Percentiles rank a stretch among this genome's conserved stretches.
Evolutionary conservation across 23 tunicate genomes (phyloP).

Genomic region (Diplosoma virens): DNA sequence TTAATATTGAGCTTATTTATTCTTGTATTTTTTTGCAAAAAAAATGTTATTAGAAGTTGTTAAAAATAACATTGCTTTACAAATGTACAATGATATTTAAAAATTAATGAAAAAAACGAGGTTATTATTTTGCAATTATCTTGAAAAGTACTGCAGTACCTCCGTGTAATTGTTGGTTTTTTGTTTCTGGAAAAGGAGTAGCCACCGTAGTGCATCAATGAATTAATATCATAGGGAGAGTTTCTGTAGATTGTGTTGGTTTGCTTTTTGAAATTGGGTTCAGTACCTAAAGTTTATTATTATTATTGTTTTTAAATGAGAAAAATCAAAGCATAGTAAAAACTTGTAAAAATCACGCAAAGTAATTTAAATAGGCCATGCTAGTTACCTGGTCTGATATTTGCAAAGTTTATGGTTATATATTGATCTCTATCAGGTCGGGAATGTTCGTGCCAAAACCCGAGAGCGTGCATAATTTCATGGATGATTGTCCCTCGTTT

Average conservation of each 20-base stretch:
- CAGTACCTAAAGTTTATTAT: not conserved
- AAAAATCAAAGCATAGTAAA: no score
- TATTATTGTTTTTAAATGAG: not conserved
- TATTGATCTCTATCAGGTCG: slow-evolving; percentile 47
- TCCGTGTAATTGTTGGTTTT: slow-evolving; percentile 26
- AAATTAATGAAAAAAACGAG: no score
- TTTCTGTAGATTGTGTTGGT: slow-evolving; percentile 6
- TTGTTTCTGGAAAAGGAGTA: slow-evolving; percentile 24
- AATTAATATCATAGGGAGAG: slow-evolving; percentile 40
- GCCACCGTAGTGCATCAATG: slow-evolving; percentile 76
- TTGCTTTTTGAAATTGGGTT: slow-evolving; percentile 37
- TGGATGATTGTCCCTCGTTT: slow-evolving; percentile 49
- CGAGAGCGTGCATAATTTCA: slow-evolving; percentile 71
- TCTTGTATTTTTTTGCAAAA: no score
- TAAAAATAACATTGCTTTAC: no score
- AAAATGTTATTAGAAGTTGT: no score
- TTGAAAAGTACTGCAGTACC: not conserved
- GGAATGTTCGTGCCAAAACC: slow-evolving; percentile 71
- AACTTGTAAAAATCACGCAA: no score
- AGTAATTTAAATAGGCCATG: not conserved
- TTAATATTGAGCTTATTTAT: no score
- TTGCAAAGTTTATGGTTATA: slow-evolving; percentile 29
- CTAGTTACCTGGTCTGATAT: slow-evolving; percentile 31
- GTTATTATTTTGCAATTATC: not conserved
- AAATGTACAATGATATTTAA: no score